Evolutionary conservation across 2,797 vertebrate species (phyloP), one percentile per base, ranked within the genome.

Genomic region (Danio aesculapii): DNA sequence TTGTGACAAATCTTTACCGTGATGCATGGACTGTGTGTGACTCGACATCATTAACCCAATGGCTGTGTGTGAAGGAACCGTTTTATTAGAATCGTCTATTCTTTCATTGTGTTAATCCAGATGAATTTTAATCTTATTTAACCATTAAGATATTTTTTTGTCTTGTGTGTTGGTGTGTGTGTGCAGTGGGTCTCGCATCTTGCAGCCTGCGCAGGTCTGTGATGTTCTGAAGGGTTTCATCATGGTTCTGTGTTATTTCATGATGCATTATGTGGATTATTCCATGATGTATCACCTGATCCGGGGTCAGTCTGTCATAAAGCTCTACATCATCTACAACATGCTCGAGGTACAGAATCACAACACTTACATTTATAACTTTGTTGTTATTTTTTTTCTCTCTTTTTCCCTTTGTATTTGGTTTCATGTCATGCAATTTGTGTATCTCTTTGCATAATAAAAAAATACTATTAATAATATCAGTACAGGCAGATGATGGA

Each of bases 251-350:
- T 98, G 96, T 92, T 98, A 97, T 90, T 97, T 96, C 89, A 97
- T 98, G 97, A 97, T 97, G 97, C 96, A 98, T 89, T 99, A 98
- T 47, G 97, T 99, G 57, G 98, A 99, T 90, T 99, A 99, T 91
- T 97, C 98, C 91, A 99, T 99, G 98, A 98, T 99, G 96, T 99
- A 99, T 87, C 98, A 99, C 91, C 93, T 99, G 88, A 99, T 99
- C 91, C 91, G 97, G 88, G 98, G 98, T 41, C 98, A 99, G 92
- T 99, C 98, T 3, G 96, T 99, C 92, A 99, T 99, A 94, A 99
- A 99, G 84, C 97, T 99, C 85, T 99, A 99, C 90, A 96, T 99
- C 92, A 99, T 99, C 93, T 99, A 99, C 94, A 99, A 99, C 91
- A 99, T 99, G 98, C 92, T 86, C 70, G 85, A 86, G 83, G 85